These are phyloP conservation scores for Cartodere bifasciata DNA, from an alignment of 2,888 invertebrate genomes.

Conservation along the genomic window DNA sequence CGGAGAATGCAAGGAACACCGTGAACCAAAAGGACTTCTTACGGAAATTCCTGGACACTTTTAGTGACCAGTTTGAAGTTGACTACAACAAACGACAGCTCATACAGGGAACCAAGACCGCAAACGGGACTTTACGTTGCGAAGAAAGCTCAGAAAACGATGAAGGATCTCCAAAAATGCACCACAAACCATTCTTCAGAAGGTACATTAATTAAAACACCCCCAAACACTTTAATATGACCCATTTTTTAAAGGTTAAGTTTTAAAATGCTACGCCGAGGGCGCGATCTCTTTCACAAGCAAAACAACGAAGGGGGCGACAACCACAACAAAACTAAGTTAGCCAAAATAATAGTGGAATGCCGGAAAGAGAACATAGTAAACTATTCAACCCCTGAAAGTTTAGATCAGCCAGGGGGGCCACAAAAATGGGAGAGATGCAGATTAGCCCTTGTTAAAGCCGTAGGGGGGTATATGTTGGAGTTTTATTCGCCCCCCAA, in stretches of 20 bases:
- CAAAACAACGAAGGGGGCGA: constrained; percentile 82
- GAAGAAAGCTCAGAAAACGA: constrained; percentile 60
- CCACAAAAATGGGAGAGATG: constrained; percentile 93
- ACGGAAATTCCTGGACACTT: constrained; percentile 71
- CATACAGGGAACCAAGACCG: constrained; percentile 35
- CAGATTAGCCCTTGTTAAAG: constrained; percentile 79
- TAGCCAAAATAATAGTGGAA: constrained; percentile 86
- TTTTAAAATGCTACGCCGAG: constrained; percentile 74
- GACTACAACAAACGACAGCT: constrained; percentile 51
- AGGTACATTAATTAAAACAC: constrained; percentile 33
- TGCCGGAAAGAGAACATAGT: constrained; percentile 90
- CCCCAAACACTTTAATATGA: background rate
- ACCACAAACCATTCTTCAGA: constrained; percentile 73
- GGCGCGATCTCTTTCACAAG: constrained; percentile 78
- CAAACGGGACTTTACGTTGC: constrained; percentile 31
- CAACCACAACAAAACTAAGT: constrained; percentile 68
- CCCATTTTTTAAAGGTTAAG: constrained; percentile 44
- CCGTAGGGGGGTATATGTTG: constrained; percentile 86
- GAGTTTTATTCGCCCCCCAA: constrained; percentile 95
- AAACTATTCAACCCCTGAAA: constrained; percentile 85
- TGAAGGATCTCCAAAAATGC: constrained; percentile 64
- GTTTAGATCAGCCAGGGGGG: constrained; percentile 68
- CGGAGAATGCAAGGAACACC: constrained; percentile 50
- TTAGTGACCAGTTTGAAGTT: constrained; percentile 72
- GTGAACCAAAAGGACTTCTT: constrained; percentile 68